phyloP scores from a whole-genome alignment of 2,113 vertebrate genomes.

The Antechinus stuartii region DNA sequence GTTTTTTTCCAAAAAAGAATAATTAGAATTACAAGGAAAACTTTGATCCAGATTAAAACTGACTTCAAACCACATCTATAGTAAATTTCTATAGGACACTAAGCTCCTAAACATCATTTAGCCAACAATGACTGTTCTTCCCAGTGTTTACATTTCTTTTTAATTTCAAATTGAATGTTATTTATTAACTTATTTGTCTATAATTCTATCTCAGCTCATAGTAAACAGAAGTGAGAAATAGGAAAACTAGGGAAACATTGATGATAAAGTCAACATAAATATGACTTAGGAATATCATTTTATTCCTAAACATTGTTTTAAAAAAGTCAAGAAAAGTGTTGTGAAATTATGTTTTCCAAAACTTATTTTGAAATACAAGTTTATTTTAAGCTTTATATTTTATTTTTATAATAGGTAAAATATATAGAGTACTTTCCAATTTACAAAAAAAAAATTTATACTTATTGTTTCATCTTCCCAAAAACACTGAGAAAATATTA shows the following conservation, averaged over 20 bases:
- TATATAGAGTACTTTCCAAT: neutral
- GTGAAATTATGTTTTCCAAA: neutral
- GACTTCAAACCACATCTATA: neutral
- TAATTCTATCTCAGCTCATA: neutral
- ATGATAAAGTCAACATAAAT: constrained; percentile 38
- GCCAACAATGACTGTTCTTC: constrained; percentile 10
- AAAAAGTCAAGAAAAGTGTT: constrained; percentile 10
- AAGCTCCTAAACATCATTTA: neutral
- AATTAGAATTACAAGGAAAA: constrained; percentile 27
- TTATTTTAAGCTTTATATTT: neutral
- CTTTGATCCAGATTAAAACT: neutral
- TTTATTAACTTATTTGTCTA: constrained; percentile 3
- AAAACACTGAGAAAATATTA: neutral
- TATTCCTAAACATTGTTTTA: constrained; percentile 33
- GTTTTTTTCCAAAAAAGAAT: constrained; percentile 12
- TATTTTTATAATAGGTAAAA: neutral
- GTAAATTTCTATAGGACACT: constrained; percentile 3
- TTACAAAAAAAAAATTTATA: neutral
- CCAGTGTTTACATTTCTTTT: neutral
- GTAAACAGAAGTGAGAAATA: constrained; percentile 28
- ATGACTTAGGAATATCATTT: neutral
- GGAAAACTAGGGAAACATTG: constrained; percentile 43
- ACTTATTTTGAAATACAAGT: neutral
- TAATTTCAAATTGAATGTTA: neutral
- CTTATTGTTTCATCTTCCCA: neutral